Conservation (phyloP, 2,888 invertebrate genomes). For the Eupsilia transversa region DNA sequence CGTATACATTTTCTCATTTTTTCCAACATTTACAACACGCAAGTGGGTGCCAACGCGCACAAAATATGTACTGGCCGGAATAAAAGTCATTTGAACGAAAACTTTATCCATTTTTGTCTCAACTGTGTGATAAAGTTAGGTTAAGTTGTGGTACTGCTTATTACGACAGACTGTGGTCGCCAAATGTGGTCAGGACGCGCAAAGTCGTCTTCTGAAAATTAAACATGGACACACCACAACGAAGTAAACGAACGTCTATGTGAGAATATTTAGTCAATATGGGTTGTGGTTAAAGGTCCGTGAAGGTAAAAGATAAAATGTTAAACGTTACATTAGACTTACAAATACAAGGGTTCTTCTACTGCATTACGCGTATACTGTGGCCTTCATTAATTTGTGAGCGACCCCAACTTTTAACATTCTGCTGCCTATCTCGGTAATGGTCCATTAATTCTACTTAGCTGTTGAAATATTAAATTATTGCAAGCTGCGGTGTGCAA, state of each 20-base stretch:
- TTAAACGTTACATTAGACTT: neutral
- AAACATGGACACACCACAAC: neutral
- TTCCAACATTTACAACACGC: slow-evolving; percentile 36
- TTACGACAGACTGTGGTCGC: slow-evolving; percentile 4
- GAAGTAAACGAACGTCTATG: neutral
- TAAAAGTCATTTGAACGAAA: slow-evolving; percentile 51
- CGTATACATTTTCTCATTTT: slow-evolving; percentile 8
- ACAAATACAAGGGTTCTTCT: neutral
- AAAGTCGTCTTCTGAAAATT: neutral
- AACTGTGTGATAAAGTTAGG: slow-evolving; percentile 24
- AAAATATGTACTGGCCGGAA: slow-evolving; percentile 34
- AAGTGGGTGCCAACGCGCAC: slow-evolving; percentile 15
- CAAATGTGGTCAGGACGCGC: neutral
- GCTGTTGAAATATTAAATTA: slow-evolving; percentile 50
- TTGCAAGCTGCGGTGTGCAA: slow-evolving; percentile 16
- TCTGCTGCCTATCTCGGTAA: slow-evolving; percentile 31
- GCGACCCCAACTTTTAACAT: slow-evolving; percentile 44
- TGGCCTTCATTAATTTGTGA: slow-evolving; percentile 39
- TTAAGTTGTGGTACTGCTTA: slow-evolving; percentile 6
- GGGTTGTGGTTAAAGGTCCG: neutral
- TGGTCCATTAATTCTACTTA: slow-evolving; percentile 51
- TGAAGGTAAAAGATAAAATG: neutral
- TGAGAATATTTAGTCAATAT: neutral
- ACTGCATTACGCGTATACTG: neutral
- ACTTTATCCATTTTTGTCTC: slow-evolving; percentile 57